phyloP scores from a whole-genome alignment of 1,140 invertebrate genomes.

The Phymorhynchus buccinoides region DNA sequence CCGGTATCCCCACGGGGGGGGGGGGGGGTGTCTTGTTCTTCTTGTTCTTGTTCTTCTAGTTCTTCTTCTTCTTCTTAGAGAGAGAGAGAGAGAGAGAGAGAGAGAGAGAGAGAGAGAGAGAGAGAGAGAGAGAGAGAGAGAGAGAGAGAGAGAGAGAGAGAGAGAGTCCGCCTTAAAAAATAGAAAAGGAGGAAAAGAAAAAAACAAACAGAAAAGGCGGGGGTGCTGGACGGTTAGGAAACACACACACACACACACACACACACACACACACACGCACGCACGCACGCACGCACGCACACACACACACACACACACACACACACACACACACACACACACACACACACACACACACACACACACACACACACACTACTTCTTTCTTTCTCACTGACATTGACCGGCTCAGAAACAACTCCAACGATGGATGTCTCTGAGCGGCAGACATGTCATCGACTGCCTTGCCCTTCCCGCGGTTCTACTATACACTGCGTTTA shows the following conservation, averaged over 20 bases:
- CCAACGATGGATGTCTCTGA: not conserved
- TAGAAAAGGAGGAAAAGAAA: not conserved
- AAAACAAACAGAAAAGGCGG: not conserved
- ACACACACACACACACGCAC: slow-evolving; percentile 21
- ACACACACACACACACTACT: not conserved
- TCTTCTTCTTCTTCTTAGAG: too few relatives aligned
- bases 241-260: slow-evolving; percentile 4
- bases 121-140: not conserved
- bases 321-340: not conserved
- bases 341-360: slow-evolving; percentile 16
- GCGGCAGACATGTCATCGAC: too few relatives aligned
- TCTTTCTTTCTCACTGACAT: not conserved
- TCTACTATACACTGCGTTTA: too few relatives aligned
- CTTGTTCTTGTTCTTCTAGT: too few relatives aligned
- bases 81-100: not conserved
- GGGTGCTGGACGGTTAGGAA: not conserved
- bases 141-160: not conserved
- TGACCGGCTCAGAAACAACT: not conserved
- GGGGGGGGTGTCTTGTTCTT: too few relatives aligned
- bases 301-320: not conserved
- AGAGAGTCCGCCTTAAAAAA: not conserved
- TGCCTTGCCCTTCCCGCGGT: too few relatives aligned
- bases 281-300: slow-evolving; percentile 10
- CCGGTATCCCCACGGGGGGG: too few relatives aligned
- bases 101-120: not conserved